Percentiles rank a stretch among this genome's conserved stretches.
Evolutionary conservation across 2,113 vertebrate genomes (phyloP).

Genomic region (Rhynchomys soricoides): DNA sequence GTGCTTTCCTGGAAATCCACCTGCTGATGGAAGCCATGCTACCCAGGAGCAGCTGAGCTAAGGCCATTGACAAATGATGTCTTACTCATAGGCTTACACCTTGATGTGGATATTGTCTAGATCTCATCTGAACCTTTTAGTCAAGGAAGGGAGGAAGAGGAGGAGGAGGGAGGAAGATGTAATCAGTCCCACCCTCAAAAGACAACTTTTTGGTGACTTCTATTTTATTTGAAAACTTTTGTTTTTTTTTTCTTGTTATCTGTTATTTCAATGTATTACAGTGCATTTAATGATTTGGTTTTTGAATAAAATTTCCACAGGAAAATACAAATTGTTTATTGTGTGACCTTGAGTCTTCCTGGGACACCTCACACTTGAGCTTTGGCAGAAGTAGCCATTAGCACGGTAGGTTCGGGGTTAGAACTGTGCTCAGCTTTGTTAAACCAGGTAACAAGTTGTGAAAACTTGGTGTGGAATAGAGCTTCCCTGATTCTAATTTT

Average conservation of each 20-base stretch:
- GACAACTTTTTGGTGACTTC: not conserved
- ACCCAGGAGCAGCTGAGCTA: not conserved
- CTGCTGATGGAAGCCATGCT: not conserved
- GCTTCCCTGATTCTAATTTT: not conserved
- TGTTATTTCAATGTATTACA: slow-evolving; percentile 21
- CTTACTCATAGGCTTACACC: not conserved
- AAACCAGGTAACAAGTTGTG: not conserved
- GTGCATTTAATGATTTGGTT: not conserved
- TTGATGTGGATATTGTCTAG: not conserved
- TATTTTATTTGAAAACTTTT: not conserved
- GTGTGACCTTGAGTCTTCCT: not conserved
- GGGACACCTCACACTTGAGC: not conserved
- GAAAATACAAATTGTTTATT: not conserved
- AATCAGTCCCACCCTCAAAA: not conserved
- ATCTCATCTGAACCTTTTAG: not conserved
- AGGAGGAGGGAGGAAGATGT: not conserved
- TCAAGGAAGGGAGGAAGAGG: not conserved
- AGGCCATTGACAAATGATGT: not conserved
- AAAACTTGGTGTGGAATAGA: not conserved
- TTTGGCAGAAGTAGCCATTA: not conserved
- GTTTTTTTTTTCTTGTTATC: not conserved
- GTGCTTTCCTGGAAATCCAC: not conserved
- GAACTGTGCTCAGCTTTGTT: not conserved
- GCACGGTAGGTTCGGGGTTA: not conserved
- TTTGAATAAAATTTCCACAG: not conserved